Conservation (phyloP, 2,888 invertebrate genomes). For the Stenodera caucasica region DNA sequence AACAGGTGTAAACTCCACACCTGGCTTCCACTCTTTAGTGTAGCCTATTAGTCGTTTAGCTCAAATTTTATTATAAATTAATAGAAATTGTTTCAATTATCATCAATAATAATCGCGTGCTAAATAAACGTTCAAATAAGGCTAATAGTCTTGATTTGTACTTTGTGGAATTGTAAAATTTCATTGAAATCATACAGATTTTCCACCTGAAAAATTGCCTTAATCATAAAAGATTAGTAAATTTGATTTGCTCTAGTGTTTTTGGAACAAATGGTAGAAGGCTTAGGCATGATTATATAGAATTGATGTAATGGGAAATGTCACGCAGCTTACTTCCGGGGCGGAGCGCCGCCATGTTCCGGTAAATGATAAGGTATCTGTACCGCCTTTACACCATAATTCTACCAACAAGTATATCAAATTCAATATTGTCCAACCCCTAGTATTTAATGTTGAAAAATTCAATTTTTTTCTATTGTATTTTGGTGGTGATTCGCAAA, state of each 20-base stretch:
- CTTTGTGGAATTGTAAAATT: too few species aligned
- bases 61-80: background rate
- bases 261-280: slow-evolving; percentile 1
- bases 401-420: slow-evolving; percentile 28
- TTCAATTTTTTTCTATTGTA: too few species aligned
- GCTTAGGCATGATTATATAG: background rate
- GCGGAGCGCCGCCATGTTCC: slow-evolving; percentile 53
- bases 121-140: background rate
- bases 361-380: slow-evolving; percentile 49
- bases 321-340: slow-evolving; percentile 51
- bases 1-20: slow-evolving; percentile 44
- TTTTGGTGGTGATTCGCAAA: background rate
- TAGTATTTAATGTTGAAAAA: too few species aligned
- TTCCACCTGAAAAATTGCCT: too few species aligned
- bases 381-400: slow-evolving; percentile 46
- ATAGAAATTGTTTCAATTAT: background rate
- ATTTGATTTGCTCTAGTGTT: background rate
- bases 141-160: too few species aligned
- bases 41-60: background rate
- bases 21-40: slow-evolving; percentile 36
- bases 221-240: background rate
- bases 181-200: too few species aligned
- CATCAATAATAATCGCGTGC: background rate
- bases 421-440: background rate
- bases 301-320: slow-evolving; percentile 37